Conservation (phyloP, 2,888 invertebrate genomes). For the Nesidiocoris tenuis region DNA sequence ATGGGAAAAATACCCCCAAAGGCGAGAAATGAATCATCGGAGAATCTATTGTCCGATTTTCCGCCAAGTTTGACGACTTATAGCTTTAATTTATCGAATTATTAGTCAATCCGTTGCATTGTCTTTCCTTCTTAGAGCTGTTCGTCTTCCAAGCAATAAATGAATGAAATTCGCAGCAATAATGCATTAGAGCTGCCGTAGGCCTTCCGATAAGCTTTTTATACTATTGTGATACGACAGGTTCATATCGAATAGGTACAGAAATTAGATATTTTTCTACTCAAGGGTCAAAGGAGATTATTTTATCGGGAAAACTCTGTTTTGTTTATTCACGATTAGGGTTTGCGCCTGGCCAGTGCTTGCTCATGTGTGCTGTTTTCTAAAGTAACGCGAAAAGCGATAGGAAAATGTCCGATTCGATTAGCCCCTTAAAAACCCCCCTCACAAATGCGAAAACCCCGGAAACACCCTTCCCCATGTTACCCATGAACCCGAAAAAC, state of each 20-base stretch:
- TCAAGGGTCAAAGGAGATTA: too few relatives aligned
- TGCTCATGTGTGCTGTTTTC: too few relatives aligned
- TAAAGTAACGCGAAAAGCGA: too few relatives aligned
- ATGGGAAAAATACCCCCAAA: neutral
- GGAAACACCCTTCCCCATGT: too few relatives aligned
- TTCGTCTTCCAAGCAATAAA: conserved; percentile 6
- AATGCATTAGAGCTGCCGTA: conserved; percentile 22
- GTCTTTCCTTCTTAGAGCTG: neutral
- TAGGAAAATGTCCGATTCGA: too few relatives aligned
- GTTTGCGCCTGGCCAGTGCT: too few relatives aligned
- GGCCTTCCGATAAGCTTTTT: neutral
- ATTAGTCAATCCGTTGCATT: neutral
- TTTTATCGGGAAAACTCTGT: too few relatives aligned
- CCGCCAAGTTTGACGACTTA: too few relatives aligned
- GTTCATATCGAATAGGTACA: neutral
- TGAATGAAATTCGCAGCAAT: conserved; percentile 16
- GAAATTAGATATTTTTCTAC: neutral
- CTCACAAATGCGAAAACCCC: too few relatives aligned
- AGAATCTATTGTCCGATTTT: neutral
- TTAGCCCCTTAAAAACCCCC: too few relatives aligned
- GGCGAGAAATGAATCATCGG: neutral
- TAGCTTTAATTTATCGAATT: neutral
- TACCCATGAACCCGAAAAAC: too few relatives aligned
- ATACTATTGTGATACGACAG: neutral
- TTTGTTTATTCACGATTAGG: too few relatives aligned